phyloP scores from a whole-genome alignment of 2,888 invertebrate genomes.

The Mystacides longicornis region DNA sequence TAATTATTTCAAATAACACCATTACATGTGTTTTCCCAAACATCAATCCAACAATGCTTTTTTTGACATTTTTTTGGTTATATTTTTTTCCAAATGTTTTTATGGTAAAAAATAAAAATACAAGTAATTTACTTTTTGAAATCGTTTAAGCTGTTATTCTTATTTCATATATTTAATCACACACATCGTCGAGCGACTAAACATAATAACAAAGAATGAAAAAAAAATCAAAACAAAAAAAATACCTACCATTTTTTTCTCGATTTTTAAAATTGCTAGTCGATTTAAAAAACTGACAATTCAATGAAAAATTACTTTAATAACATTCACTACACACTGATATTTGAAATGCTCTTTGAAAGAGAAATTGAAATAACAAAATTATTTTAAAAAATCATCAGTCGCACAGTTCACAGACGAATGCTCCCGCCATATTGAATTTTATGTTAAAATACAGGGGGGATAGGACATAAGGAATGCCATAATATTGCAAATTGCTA shows the following conservation, averaged over 20 bases:
- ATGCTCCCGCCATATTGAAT: constrained; percentile 48
- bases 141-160: too few relatives aligned
- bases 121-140: too few relatives aligned
- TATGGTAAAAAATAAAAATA: constrained; percentile 42
- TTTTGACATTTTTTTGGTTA: constrained; percentile 47
- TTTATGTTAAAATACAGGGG: background rate
- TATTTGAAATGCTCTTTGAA: too few relatives aligned
- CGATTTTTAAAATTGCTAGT: background rate
- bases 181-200: constrained; percentile 3
- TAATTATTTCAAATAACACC: background rate
- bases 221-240: constrained; percentile 54
- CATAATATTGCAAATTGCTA: too few relatives aligned
- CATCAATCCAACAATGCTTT: constrained; percentile 12
- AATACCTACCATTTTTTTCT: constrained; percentile 52
- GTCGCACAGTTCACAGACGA: constrained; percentile 33
- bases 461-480: too few relatives aligned
- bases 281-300: background rate
- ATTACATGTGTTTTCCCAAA: constrained; percentile 4
- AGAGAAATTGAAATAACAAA: background rate
- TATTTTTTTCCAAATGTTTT: constrained; percentile 34
- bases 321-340: too few relatives aligned
- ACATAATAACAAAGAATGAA: constrained; percentile 30
- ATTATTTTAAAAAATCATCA: constrained; percentile 18
- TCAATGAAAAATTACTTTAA: too few relatives aligned
- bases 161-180: too few relatives aligned